Percentiles rank a stretch among this genome's conserved stretches.
These are phyloP conservation scores for Ochropleura plecta DNA, from an alignment of 2,888 invertebrate species.

Conservation along the genomic window DNA sequence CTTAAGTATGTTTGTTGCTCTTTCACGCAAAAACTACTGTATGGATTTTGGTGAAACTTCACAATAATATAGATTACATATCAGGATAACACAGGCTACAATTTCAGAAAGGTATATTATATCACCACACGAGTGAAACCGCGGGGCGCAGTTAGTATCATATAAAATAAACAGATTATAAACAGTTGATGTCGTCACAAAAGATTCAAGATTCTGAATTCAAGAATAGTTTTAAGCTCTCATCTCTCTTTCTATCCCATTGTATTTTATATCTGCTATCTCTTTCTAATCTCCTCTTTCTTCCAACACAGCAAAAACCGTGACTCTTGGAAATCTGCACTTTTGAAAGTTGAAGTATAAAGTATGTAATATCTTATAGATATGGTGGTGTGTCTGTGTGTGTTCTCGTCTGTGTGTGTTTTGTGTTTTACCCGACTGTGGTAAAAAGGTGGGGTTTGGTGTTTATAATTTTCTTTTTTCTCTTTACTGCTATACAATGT, in stretches of 20 bases:
- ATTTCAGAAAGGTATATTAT: too few relatives aligned
- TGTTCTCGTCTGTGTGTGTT: conserved; percentile 27
- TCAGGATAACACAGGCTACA: too few relatives aligned
- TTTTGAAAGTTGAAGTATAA: conserved; percentile 79
- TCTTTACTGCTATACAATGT: too few relatives aligned
- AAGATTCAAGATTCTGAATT: conserved; percentile 2
- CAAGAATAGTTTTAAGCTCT: not conserved
- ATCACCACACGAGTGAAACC: too few relatives aligned
- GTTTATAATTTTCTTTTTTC: not conserved
- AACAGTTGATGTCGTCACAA: not conserved
- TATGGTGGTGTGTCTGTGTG: conserved; percentile 45
- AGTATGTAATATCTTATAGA: conserved; percentile 74
- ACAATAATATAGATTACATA: too few relatives aligned
- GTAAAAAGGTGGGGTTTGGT: not conserved
- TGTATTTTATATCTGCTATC: conserved; percentile 36
- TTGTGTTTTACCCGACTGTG: conserved; percentile 1
- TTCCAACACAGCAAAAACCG: conserved; percentile 78
- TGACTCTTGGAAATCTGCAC: conserved; percentile 81
- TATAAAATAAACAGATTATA: not conserved
- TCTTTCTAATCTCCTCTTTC: conserved; percentile 63
- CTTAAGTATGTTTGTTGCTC: too few relatives aligned
- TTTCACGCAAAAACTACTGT: too few relatives aligned
- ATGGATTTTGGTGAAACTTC: too few relatives aligned
- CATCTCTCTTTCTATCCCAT: conserved; percentile 5
- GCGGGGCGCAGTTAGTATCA: too few relatives aligned